Conservation (phyloP, 2,888 invertebrate species). For the Dicranocentrus wangi region DNA sequence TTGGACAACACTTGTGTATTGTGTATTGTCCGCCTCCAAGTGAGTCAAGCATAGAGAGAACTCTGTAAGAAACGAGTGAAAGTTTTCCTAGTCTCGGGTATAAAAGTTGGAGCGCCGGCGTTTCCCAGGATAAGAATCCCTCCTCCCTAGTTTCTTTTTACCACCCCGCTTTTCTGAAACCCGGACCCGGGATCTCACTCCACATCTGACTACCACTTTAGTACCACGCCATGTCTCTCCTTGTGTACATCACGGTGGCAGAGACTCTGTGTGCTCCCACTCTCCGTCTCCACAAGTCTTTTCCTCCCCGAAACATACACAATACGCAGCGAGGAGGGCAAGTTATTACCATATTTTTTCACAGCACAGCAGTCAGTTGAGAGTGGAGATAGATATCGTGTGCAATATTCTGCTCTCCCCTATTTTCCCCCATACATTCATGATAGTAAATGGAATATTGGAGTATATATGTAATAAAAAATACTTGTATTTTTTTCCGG, state of each 20-base stretch:
- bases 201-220: constrained; percentile 61
- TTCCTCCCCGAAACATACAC: constrained; percentile 15
- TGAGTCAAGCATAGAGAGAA: constrained; percentile 53
- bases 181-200: constrained; percentile 57
- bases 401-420: constrained; percentile 32
- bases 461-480: constrained; percentile 22
- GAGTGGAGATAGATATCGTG: no score
- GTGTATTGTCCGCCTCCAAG: constrained; percentile 33
- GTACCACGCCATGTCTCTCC: constrained; percentile 54
- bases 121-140: constrained; percentile 70
- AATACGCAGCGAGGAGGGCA: no score
- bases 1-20: constrained; percentile 33
- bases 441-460: constrained; percentile 20
- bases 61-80: constrained; percentile 68
- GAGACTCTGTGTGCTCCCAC: constrained; percentile 14
- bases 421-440: constrained; percentile 26
- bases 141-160: constrained; percentile 71
- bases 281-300: constrained; percentile 13
- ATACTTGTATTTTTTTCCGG: constrained; percentile 26
- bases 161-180: constrained; percentile 69
- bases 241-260: constrained; percentile 50
- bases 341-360: background rate
- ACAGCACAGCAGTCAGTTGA: no score
- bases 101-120: constrained; percentile 72
- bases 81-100: constrained; percentile 72